Evolutionary conservation across 2,888 invertebrate genomes (phyloP).

Genomic region (Bedellia somnulentella): DNA sequence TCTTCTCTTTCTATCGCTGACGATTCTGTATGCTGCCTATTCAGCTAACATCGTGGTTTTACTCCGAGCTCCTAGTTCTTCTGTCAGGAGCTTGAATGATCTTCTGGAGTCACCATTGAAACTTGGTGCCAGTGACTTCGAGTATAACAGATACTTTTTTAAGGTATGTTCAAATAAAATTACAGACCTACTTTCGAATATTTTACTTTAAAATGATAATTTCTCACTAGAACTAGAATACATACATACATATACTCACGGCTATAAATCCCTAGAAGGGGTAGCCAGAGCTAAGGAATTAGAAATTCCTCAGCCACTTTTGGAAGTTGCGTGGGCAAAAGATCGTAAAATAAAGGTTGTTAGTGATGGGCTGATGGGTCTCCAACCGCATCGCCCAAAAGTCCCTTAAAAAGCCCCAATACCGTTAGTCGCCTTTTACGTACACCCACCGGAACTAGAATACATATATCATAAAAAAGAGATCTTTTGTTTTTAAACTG

Average conservation of each 20-base stretch:
- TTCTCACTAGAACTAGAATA: no score
- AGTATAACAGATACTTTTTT: slow-evolving; percentile 67
- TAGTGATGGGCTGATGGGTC: no score
- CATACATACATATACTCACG: no score
- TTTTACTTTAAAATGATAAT: no score
- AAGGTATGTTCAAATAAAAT: slow-evolving; percentile 35
- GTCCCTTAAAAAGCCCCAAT: not conserved
- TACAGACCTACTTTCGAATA: not conserved
- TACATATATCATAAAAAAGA: not conserved
- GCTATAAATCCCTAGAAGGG: no score
- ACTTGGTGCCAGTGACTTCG: slow-evolving; percentile 63
- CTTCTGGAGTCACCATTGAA: slow-evolving; percentile 64
- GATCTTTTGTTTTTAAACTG: not conserved
- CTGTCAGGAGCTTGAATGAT: slow-evolving; percentile 60
- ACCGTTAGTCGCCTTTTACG: no score
- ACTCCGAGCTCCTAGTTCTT: slow-evolving; percentile 66
- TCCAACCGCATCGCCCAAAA: not conserved
- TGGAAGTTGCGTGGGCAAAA: no score
- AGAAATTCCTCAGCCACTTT: no score
- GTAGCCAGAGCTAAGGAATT: no score
- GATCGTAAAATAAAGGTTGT: no score
- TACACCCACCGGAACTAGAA: no score
- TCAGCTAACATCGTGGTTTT: slow-evolving; percentile 68
- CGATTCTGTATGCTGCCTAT: slow-evolving; percentile 68
- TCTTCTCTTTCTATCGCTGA: slow-evolving; percentile 57